Base-by-base conservation (phyloP, 2,888 invertebrate species). In the Orchesellides sinensis region DNA sequence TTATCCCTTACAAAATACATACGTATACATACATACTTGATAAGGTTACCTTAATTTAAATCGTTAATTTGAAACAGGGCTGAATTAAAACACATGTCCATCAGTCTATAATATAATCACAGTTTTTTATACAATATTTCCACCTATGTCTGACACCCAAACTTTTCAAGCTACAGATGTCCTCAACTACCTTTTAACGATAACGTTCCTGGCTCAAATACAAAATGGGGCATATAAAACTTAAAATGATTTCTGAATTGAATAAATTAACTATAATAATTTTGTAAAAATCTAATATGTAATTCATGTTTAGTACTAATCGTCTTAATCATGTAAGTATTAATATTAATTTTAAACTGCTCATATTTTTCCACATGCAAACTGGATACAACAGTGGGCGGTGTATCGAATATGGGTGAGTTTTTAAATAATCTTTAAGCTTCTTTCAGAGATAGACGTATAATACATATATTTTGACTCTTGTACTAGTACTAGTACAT, bases 321-420 rank as follows among this genome's bases (percentile, higher is more conserved):
- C 40, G 17, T 49, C 4, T 49, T 17, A 14, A 49, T 17, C 49
- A 17, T 10, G 49, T 49, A n/a, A n/a, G 17, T 47, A 10, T n/a
- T 8, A 4, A 21, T 14, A 12, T n/a, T 29, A 65, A 29, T 17
- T 6, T 40, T 23, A 21, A 75, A 52, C 17, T 52, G 12, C 4
- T 70, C 25, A 25, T 47, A 1, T n/a, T 56, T 14, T 27, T 59
- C 19, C 12, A 14, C 70, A 70, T 59, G 56, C 70, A 21, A 23
- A 59, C 17, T 69, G 52, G 68, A 45, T 75, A 12, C 14, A 72
- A 59, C 84, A 88, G 88, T 83, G 88, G 88, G 61, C 83, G 88
- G 78, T 88, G 88, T 78, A 87, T 88, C 66, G 88, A 86, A 66
- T 86, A 86, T 78, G 86, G 84, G 83, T 83, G 61, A 85, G 83